Evolutionary conservation across 2,888 invertebrate species (phyloP).

Genomic region (Diarsia rubi): DNA sequence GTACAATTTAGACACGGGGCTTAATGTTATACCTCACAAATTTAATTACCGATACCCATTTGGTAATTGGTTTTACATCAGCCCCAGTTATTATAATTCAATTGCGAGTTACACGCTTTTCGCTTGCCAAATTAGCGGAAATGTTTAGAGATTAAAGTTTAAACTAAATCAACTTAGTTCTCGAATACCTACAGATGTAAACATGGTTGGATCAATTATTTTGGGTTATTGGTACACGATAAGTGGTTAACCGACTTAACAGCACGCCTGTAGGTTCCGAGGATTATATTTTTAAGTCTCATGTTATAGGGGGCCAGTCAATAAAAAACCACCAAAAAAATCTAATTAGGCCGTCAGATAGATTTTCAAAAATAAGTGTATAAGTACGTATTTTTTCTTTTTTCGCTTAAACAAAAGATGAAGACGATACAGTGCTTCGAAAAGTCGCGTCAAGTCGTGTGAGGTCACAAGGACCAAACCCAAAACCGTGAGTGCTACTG

Average conservation of each 20-base stretch:
- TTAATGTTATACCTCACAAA: constrained; percentile 47
- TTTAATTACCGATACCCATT: constrained; percentile 61
- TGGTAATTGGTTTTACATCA: constrained; percentile 63
- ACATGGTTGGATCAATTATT: constrained; percentile 19
- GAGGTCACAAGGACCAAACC: no score
- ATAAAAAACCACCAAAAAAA: no score
- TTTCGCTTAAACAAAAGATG: no score
- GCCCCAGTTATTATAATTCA: constrained; percentile 60
- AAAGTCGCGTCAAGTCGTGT: no score
- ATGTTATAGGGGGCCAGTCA: no score
- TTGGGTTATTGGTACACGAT: not conserved
- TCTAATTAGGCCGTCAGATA: no score
- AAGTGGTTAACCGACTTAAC: constrained; percentile 5
- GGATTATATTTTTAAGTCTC: not conserved
- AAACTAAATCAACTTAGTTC: constrained; percentile 14
- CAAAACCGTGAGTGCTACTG: not conserved
- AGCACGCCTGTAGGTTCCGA: not conserved
- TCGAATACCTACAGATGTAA: constrained; percentile 9
- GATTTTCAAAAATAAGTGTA: no score
- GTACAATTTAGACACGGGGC: constrained; percentile 37
- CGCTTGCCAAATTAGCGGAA: constrained; percentile 38
- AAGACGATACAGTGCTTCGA: no score
- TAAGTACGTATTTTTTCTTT: no score
- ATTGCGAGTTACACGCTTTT: constrained; percentile 49
- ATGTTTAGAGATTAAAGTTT: constrained; percentile 27